Base-by-base conservation (phyloP, 2,888 invertebrate genomes). In the Odontomyia ornata region DNA sequence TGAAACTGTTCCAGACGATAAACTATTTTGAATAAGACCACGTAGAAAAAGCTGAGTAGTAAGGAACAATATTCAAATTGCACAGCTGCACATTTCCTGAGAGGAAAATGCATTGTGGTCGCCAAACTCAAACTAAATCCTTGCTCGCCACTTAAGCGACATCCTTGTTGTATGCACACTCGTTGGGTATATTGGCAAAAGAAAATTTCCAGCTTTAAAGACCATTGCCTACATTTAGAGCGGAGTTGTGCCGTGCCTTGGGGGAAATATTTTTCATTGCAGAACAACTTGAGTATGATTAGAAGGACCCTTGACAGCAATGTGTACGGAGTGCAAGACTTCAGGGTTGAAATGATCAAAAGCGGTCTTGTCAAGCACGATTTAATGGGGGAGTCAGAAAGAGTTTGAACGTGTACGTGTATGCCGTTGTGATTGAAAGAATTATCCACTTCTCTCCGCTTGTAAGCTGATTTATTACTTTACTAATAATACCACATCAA, bases 71-170 rank as follows among this genome's bases (percentile, higher is more conserved):
- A 52, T 52, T 52, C 15, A n/a, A 52, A 52, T 52, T 15, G 52
- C 52, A 52, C 52, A 52, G 52, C 52, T 52, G 52, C 52, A 52
- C 15, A 52, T 52, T 52, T 52, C 15, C 18, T n/a, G 52, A 52
- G 13, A n/a, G 52, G 18, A 52, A 52, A 52, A 52, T 52, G 52
- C 52, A 52, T 52, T 52, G 52, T 52, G 52, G 52, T 52, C 36
- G 36, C 52, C 52, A 52, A 52, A 43, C 43, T 43, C 13, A n/a
- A n/a, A 36, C 36, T 52, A 52, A 52, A 52, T 52, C 52, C n/a
- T n/a, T n/a, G 3, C 18, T 13, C 18, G 52, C 52, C 52, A 52
- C 52, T 52, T 18, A 52, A 52, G 52, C n/a, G 52, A 52, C 52
- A 15, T 52, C 15, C 7, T 13, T n/a, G 52, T 52, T n/a, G 52